Percentiles rank a stretch among this genome's conserved stretches.
Conservation (phyloP, 1,140 invertebrate genomes). For the Oryzaephilus surinamensis region DNA sequence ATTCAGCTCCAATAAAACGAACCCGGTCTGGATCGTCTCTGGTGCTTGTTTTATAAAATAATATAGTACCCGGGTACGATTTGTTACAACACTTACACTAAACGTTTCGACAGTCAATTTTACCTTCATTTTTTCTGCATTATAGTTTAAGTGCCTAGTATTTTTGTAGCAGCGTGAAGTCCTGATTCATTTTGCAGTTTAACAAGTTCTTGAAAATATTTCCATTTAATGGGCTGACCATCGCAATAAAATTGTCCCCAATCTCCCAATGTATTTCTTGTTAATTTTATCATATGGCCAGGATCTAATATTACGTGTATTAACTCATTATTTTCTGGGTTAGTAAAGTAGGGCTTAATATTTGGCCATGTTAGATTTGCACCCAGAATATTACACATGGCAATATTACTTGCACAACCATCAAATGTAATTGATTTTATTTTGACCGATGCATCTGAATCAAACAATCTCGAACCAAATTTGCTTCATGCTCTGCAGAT, state of each 20-base stretch:
- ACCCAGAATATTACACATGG: conserved; percentile 21
- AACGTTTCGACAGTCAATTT: conserved; percentile 19
- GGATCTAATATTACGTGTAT: conserved; percentile 30
- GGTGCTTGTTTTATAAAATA: no score
- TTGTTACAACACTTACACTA: conserved; percentile 16
- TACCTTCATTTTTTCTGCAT: no score
- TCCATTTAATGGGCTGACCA: conserved; percentile 20
- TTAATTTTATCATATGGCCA: conserved; percentile 35
- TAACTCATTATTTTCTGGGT: conserved; percentile 20
- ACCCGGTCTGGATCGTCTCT: no score
- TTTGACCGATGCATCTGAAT: conserved; percentile 14
- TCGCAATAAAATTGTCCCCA: conserved; percentile 17
- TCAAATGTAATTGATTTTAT: conserved; percentile 12
- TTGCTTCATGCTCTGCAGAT: conserved; percentile 18
- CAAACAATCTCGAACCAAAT: conserved; percentile 22
- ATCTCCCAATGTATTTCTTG: conserved; percentile 27
- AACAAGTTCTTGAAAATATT: conserved; percentile 14
- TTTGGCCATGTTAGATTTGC: conserved; percentile 16
- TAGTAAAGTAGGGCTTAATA: conserved; percentile 25
- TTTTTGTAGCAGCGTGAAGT: conserved; percentile 19
- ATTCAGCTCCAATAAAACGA: no score
- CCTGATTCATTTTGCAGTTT: no score
- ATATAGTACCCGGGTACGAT: no score
- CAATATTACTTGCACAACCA: conserved; percentile 6
- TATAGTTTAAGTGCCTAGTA: conserved; percentile 18